Evolutionary conservation across 1,140 invertebrate genomes (phyloP).

Genomic region (Aradophagus sp.): DNA sequence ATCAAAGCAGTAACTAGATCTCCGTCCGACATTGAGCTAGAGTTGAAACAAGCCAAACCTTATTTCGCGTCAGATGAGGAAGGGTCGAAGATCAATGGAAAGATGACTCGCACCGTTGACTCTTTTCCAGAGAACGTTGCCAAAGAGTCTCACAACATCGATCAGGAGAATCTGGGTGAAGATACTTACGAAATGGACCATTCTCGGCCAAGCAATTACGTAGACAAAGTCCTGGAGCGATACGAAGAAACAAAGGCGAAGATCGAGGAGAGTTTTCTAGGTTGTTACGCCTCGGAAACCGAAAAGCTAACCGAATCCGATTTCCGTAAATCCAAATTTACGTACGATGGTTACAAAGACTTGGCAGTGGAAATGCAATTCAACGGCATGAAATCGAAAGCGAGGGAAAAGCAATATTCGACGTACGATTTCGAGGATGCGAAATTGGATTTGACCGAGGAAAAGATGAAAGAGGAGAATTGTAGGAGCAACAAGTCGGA

Average conservation of each 20-base stretch:
- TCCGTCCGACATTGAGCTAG: too few relatives aligned
- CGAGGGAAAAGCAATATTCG: slow-evolving; percentile 3
- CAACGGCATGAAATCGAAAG: slow-evolving; percentile 6
- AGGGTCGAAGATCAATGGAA: too few relatives aligned
- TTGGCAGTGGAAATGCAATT: slow-evolving; percentile 9
- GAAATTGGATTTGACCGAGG: too few relatives aligned
- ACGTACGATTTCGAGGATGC: slow-evolving; percentile 13
- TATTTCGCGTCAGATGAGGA: too few relatives aligned
- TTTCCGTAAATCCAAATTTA: slow-evolving; percentile 20
- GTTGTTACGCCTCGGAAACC: slow-evolving; percentile 18
- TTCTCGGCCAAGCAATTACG: slow-evolving; percentile 18
- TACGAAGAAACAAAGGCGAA: slow-evolving; percentile 37
- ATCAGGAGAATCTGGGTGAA: slow-evolving; percentile 12
- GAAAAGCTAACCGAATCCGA: slow-evolving; percentile 10
- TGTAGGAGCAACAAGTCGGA: slow-evolving; percentile 26
- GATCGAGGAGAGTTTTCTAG: slow-evolving; percentile 30
- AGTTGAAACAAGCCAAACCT: too few relatives aligned
- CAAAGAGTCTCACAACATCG: not conserved
- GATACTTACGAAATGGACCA: slow-evolving; percentile 29
- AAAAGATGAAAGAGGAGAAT: slow-evolving; percentile 6
- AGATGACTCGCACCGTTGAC: too few relatives aligned
- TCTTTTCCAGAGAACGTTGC: not conserved
- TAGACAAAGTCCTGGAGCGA: slow-evolving; percentile 31
- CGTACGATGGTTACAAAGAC: slow-evolving; percentile 17
- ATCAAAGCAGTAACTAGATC: too few relatives aligned